Conservation (phyloP, 2,888 invertebrate genomes). For the Lissonota sp. region DNA sequence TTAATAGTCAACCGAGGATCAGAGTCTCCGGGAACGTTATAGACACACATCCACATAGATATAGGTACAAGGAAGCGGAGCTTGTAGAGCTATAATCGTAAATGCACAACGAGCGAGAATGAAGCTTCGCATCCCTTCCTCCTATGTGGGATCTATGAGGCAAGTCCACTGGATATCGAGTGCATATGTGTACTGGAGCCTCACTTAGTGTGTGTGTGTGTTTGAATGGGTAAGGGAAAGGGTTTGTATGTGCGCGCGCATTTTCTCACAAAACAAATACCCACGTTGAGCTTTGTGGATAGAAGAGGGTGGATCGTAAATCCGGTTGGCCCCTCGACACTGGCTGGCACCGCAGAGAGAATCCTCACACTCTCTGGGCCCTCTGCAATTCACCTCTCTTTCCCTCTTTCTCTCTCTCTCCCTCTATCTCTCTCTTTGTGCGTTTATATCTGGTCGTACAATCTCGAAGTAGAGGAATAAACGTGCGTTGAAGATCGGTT, state of each 20-base stretch:
- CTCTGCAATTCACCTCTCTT: constrained; percentile 24
- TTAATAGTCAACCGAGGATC: constrained; percentile 51
- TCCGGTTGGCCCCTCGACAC: constrained; percentile 57
- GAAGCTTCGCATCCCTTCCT: constrained; percentile 33
- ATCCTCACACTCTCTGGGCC: constrained; percentile 25
- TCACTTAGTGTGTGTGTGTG: no score
- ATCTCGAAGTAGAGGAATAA: constrained; percentile 57
- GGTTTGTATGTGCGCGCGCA: no score
- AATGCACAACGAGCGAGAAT: constrained; percentile 68
- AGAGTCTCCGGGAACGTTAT: constrained; percentile 20
- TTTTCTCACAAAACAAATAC: constrained; percentile 71
- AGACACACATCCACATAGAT: no score
- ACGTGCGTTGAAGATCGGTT: constrained; percentile 54
- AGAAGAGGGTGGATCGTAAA: constrained; percentile 47
- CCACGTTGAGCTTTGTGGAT: constrained; percentile 15
- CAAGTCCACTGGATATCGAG: constrained; percentile 28
- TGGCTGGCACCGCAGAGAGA: constrained; percentile 55
- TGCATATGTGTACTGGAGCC: constrained; percentile 20
- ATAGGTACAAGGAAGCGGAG: constrained; percentile 24
- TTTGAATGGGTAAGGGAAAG: no score
- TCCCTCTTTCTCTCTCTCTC: not conserved
- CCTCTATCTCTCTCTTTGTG: constrained; percentile 5
- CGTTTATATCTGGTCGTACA: constrained; percentile 48
- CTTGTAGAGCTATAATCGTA: constrained; percentile 71
- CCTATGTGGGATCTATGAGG: constrained; percentile 12